These are phyloP conservation scores for Drosophila insularis DNA, from an alignment of 1,140 invertebrate species.

Conservation along the genomic window DNA sequence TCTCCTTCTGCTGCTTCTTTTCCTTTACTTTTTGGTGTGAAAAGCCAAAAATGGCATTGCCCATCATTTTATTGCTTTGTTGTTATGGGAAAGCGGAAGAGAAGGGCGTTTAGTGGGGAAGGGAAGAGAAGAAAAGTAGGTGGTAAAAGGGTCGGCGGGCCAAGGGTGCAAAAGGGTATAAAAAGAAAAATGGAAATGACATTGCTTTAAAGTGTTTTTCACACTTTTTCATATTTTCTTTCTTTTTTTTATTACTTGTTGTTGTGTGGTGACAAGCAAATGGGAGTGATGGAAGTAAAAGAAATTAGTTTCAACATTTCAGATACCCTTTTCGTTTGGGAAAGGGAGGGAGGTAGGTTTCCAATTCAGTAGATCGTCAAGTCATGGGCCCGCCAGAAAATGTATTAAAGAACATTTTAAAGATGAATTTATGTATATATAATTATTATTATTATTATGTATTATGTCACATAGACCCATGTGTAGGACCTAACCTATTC, in stretches of 20 bases:
- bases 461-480: too few relatives aligned
- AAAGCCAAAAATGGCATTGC: conserved; percentile 71
- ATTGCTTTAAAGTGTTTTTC: conserved; percentile 46
- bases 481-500: not conserved
- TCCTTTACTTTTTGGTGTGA: conserved; percentile 54
- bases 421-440: too few relatives aligned
- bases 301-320: not conserved
- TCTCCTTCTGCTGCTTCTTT: conserved; percentile 3
- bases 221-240: conserved; percentile 21
- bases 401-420: too few relatives aligned
- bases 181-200: conserved; percentile 21
- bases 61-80: conserved; percentile 74
- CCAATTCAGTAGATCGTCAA: too few relatives aligned
- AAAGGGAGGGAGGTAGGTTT: too few relatives aligned
- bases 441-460: too few relatives aligned
- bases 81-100: conserved; percentile 19
- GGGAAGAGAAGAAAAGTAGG: too few relatives aligned
- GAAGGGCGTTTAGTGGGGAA: not conserved
- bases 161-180: not conserved
- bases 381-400: too few relatives aligned
- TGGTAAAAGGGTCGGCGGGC: conserved; percentile 12
- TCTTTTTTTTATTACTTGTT: conserved; percentile 19
- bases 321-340: not conserved
- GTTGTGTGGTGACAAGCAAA: conserved; percentile 11
- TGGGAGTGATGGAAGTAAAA: not conserved